Evolutionary conservation across 2,113 vertebrate genomes (phyloP).

Genomic region (Amphiprion ocellaris): DNA sequence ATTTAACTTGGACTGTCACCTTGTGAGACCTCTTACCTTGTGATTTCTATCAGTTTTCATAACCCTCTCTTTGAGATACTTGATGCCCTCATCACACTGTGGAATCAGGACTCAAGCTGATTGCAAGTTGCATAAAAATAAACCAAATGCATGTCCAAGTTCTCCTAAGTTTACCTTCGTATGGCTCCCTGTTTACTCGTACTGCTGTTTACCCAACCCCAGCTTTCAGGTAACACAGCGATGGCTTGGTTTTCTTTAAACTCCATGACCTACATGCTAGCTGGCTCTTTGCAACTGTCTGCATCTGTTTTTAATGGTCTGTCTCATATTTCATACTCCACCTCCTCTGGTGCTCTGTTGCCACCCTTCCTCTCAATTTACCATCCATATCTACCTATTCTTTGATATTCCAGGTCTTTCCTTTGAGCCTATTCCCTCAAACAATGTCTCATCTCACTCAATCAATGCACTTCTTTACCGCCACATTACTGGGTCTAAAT

Average conservation of each 20-base stretch:
- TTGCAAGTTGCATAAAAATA: background rate
- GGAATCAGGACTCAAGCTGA: slow-evolving; percentile 11
- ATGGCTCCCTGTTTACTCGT: too few species aligned
- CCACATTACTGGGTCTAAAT: slow-evolving; percentile 12
- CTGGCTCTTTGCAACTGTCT: slow-evolving; percentile 45
- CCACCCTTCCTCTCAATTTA: slow-evolving; percentile 53
- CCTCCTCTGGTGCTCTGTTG: slow-evolving; percentile 48
- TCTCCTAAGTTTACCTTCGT: background rate
- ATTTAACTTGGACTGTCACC: too few species aligned
- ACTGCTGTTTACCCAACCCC: background rate
- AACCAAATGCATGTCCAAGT: background rate
- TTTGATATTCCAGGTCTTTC: slow-evolving; percentile 39
- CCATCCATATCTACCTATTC: slow-evolving; percentile 28
- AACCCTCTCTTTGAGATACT: background rate
- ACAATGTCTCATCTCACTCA: slow-evolving; percentile 17
- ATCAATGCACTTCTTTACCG: slow-evolving; percentile 16
- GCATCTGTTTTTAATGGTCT: slow-evolving; percentile 53
- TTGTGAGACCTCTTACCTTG: background rate
- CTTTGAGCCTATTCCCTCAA: slow-evolving; percentile 24
- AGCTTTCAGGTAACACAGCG: slow-evolving; percentile 21
- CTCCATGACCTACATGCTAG: slow-evolving; percentile 38
- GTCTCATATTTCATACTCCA: slow-evolving; percentile 55
- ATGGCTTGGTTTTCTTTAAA: slow-evolving; percentile 42
- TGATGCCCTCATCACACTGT: background rate
- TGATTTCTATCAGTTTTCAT: background rate